A percentile compares a stretch with the other conserved stretches of the same genome.
Conservation (phyloP, 2,113 vertebrate species). For the Hyaena hyaena region DNA sequence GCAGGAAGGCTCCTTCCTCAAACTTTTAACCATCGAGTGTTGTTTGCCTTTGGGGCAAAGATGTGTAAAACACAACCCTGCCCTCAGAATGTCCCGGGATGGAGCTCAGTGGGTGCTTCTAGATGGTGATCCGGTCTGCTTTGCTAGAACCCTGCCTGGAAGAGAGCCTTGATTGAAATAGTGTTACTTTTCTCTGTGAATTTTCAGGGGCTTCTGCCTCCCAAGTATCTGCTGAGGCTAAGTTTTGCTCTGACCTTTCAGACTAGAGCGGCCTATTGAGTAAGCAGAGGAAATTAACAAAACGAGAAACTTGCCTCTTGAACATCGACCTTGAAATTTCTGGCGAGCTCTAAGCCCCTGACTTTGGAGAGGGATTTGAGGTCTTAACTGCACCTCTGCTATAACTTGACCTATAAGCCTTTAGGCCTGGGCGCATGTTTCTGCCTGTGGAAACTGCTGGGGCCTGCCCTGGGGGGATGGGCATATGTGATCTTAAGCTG, state of each 20-base stretch:
- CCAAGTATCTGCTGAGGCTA: background rate
- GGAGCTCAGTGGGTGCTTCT: background rate
- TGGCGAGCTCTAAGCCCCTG: conserved; percentile 40
- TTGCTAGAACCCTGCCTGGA: accelerated
- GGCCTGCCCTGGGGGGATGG: conserved; percentile 23
- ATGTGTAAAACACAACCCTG: too few relatives aligned
- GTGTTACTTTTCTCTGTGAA: background rate
- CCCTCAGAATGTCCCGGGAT: background rate
- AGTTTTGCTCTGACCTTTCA: background rate
- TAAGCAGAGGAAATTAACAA: background rate
- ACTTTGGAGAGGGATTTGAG: conserved; percentile 65
- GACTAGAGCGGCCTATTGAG: background rate
- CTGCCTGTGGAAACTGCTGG: background rate
- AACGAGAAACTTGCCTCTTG: background rate
- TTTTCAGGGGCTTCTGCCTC: background rate
- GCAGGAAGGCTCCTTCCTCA: background rate
- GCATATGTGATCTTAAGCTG: background rate
- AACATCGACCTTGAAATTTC: conserved; percentile 24
- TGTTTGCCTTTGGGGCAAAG: background rate
- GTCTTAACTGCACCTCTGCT: conserved; percentile 60
- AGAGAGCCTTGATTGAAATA: background rate
- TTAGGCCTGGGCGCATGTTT: conserved; percentile 58
- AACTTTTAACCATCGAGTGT: accelerated
- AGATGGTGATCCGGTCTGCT: accelerated
- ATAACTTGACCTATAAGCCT: conserved; percentile 65